Percentiles rank a stretch among this genome's conserved stretches.
Conservation (phyloP, 2,888 invertebrate species). For the Lasioglossum malachurum region DNA sequence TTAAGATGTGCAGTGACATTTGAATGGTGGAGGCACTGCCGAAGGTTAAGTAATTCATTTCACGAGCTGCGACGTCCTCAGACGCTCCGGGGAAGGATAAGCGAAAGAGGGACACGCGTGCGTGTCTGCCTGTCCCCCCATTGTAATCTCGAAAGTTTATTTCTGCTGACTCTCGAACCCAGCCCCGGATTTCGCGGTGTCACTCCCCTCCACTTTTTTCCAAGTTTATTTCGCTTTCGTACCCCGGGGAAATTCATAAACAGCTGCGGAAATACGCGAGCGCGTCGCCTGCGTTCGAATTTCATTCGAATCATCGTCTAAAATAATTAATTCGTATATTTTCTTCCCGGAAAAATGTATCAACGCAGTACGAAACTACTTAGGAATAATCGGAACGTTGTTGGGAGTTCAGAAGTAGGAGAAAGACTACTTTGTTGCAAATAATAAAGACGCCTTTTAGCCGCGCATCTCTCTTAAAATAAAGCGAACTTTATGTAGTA, state of each 20-base stretch:
- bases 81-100: slow-evolving; percentile 14
- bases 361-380: too few relatives aligned
- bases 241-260: slow-evolving; percentile 2
- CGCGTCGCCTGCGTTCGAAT: background rate
- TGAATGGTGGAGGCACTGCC: slow-evolving; percentile 39
- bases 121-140: background rate
- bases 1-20: slow-evolving; percentile 55
- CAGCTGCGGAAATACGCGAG: background rate
- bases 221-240: background rate
- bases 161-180: background rate
- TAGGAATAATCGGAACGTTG: too few relatives aligned
- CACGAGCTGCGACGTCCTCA: slow-evolving; percentile 6
- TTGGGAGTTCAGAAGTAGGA: too few relatives aligned
- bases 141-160: slow-evolving; percentile 2
- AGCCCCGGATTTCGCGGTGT: background rate
- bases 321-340: too few relatives aligned
- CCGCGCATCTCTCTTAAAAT: too few relatives aligned
- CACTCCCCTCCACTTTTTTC: background rate
- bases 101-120: slow-evolving; percentile 1
- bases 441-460: too few relatives aligned
- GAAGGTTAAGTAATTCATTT: slow-evolving; percentile 61
- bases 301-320: background rate
- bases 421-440: too few relatives aligned
- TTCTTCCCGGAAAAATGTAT: too few relatives aligned
- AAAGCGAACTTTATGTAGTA: too few relatives aligned